Conservation (phyloP, 2,113 vertebrate species). For the Peromyscus californicus region DNA sequence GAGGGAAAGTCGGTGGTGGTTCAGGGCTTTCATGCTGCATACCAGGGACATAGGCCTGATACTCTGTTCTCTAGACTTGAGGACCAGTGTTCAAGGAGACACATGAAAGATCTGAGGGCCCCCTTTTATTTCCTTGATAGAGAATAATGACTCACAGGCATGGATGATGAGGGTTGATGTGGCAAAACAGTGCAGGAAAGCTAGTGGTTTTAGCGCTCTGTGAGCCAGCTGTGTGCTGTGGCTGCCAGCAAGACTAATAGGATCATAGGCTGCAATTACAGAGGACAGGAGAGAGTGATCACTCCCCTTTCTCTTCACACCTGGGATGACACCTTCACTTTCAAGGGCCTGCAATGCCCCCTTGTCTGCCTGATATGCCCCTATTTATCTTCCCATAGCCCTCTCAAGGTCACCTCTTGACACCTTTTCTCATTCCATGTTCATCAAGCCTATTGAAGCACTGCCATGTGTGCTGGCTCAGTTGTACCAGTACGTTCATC, state of each 20-base stretch:
- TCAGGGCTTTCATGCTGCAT: neutral
- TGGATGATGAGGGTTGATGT: slow-evolving; percentile 31
- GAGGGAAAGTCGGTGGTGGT: neutral
- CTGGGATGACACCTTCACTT: slow-evolving; percentile 54
- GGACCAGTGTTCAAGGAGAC: neutral
- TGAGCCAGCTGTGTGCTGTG: slow-evolving; percentile 62
- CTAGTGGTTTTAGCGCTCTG: slow-evolving; percentile 45
- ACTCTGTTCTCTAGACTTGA: neutral
- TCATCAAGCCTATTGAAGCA: neutral
- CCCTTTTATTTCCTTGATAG: slow-evolving; percentile 57
- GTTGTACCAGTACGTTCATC: neutral
- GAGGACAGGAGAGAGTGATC: neutral
- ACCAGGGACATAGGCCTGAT: neutral
- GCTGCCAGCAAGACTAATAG: slow-evolving; percentile 73
- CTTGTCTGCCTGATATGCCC: slow-evolving; percentile 8
- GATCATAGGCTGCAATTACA: slow-evolving; percentile 53
- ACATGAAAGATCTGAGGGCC: slow-evolving; percentile 13
- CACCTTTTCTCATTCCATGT: neutral
- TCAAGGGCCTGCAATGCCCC: neutral
- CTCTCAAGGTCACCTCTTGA: slow-evolving; percentile 61
- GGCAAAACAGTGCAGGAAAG: slow-evolving; percentile 67
- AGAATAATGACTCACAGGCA: slow-evolving; percentile 53
- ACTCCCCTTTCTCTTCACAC: slow-evolving; percentile 37
- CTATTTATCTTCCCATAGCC: slow-evolving; percentile 51
- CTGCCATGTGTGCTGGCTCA: neutral